A percentile compares a stretch with the other conserved stretches of the same genome.
Conservation (phyloP, 2,113 vertebrate species). For the Sclerurus mexicanus region DNA sequence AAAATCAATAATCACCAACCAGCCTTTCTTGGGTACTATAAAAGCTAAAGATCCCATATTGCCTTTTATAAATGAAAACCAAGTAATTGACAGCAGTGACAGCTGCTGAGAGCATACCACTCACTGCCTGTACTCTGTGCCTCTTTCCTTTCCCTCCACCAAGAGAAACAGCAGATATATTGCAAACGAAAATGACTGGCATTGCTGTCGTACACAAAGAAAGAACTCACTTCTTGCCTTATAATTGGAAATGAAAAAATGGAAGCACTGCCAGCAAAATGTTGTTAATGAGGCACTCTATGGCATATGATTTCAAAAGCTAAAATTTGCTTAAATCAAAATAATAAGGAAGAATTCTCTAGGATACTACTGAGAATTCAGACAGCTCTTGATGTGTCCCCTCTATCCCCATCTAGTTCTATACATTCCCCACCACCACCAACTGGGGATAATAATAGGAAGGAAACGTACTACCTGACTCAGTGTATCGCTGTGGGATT, state of each 20-base stretch:
- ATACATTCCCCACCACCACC: background rate
- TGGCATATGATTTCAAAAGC: slow-evolving; percentile 47
- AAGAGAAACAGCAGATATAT: slow-evolving; percentile 41
- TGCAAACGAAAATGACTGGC: slow-evolving; percentile 22
- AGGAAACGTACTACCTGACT: slow-evolving; percentile 33
- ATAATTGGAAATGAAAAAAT: slow-evolving; percentile 52
- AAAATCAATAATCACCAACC: slow-evolving; percentile 63
- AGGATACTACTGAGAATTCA: slow-evolving; percentile 49
- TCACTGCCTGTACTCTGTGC: background rate
- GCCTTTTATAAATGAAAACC: slow-evolving; percentile 65
- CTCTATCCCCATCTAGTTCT: background rate
- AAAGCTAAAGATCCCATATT: slow-evolving; percentile 66
- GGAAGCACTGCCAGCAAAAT: slow-evolving; percentile 39
- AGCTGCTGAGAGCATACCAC: slow-evolving; percentile 41
- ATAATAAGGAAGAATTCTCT: slow-evolving; percentile 54
- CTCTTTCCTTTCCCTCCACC: background rate
- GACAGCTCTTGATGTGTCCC: slow-evolving; percentile 26
- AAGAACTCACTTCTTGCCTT: slow-evolving; percentile 29
- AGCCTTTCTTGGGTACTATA: slow-evolving; percentile 50
- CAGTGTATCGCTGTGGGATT: slow-evolving; percentile 38
- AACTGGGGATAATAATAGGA: slow-evolving; percentile 43
- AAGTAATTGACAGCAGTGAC: slow-evolving; percentile 64
- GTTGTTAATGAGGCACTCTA: slow-evolving; percentile 42
- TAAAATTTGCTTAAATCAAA: slow-evolving; percentile 55
- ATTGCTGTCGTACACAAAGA: background rate